Evolutionary conservation across 2,113 vertebrate genomes (phyloP).

Genomic region (Mugil cephalus): DNA sequence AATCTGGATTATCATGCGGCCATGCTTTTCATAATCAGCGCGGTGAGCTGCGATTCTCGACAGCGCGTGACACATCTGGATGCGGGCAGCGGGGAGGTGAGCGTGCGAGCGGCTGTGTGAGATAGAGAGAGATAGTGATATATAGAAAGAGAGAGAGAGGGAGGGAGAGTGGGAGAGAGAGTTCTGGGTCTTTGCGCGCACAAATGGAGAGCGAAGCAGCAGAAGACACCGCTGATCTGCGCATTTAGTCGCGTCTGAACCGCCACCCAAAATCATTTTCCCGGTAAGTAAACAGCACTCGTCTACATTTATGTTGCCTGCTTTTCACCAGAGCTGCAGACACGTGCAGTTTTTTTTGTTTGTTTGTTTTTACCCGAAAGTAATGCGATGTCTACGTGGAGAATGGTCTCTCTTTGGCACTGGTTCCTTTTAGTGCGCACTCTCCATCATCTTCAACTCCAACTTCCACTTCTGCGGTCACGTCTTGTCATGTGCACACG

Average conservation of each 20-base stretch:
- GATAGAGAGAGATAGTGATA: constrained; percentile 8
- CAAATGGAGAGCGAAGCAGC: constrained; percentile 40
- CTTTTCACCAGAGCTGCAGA: not conserved
- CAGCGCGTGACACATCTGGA: constrained; percentile 80
- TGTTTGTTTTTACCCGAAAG: no score
- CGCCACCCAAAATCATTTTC: not conserved
- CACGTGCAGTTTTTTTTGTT: no score
- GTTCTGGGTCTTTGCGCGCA: constrained; percentile 12
- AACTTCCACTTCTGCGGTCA: constrained; percentile 7
- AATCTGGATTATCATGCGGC: constrained; percentile 83
- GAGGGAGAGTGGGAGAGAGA: not conserved
- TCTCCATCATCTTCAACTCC: not conserved
- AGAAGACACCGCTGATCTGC: constrained; percentile 6
- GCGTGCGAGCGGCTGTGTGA: constrained; percentile 10
- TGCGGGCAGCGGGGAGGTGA: constrained; percentile 45
- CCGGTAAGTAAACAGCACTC: constrained; percentile 52
- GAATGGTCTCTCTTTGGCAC: not conserved
- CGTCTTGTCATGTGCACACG: constrained; percentile 12
- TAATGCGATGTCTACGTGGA: not conserved
- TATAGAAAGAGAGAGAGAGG: constrained; percentile 15
- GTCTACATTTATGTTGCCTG: constrained; percentile 3
- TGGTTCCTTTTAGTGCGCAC: not conserved
- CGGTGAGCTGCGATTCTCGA: constrained; percentile 73
- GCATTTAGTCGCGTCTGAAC: constrained; percentile 17
- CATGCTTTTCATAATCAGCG: constrained; percentile 77